phyloP scores from a whole-genome alignment of 2,797 vertebrate genomes.

The Pantherophis vulpinus region DNA sequence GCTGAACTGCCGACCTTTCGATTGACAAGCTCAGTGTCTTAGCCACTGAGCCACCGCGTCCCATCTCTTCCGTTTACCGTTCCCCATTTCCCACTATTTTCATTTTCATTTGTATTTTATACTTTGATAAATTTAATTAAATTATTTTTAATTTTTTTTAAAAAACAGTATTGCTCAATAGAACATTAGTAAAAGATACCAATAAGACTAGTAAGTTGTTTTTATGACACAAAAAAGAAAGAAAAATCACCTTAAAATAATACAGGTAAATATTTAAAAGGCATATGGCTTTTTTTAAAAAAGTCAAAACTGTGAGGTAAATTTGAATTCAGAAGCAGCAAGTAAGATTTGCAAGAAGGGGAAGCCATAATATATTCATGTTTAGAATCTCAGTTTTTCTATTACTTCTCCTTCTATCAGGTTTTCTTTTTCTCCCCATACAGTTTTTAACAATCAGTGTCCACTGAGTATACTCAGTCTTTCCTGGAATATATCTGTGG shows the following conservation, averaged over 20 bases:
- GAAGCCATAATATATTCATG: background rate
- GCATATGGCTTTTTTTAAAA: background rate
- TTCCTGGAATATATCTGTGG: background rate
- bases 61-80: background rate
- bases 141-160: background rate
- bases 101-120: background rate
- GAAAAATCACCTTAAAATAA: background rate
- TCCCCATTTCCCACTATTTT: background rate
- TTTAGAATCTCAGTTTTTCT: background rate
- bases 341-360: background rate
- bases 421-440: background rate
- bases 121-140: background rate
- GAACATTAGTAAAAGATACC: background rate
- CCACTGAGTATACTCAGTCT: background rate
- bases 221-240: background rate
- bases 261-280: background rate
- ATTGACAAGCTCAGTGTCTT: too few species aligned
- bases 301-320: background rate
- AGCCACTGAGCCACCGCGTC: too few species aligned
- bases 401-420: background rate
- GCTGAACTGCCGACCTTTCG: too few species aligned
- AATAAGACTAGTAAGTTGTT: background rate
- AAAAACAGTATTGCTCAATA: background rate
- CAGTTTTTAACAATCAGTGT: background rate
- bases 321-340: background rate